These are phyloP conservation scores for Eulemur rufifrons DNA, from an alignment of 2,113 vertebrate genomes.

Conservation along the genomic window DNA sequence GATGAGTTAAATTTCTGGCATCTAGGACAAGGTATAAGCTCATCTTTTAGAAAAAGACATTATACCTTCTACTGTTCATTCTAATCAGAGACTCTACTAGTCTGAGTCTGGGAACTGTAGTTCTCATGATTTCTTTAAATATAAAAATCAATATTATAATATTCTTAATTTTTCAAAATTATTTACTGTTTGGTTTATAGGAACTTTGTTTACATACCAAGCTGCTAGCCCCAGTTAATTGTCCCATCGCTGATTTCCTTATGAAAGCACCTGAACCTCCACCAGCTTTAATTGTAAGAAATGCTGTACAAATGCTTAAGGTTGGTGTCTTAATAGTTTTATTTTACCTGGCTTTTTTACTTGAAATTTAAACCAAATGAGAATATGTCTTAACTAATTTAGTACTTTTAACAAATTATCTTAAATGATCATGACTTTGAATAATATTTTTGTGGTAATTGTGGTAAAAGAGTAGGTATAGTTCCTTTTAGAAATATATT, in stretches of 20 bases:
- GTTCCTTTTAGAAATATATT: background rate
- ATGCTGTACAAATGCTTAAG: constrained; percentile 96
- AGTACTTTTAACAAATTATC: background rate
- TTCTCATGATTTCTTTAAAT: background rate
- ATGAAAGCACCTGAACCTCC: constrained; percentile 96
- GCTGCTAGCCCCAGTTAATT: constrained; percentile 91
- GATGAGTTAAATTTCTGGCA: background rate
- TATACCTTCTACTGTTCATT: background rate
- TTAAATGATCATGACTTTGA: background rate
- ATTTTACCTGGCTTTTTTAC: background rate
- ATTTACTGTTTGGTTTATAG: constrained; percentile 77
- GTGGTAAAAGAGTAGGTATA: background rate
- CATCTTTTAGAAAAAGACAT: background rate
- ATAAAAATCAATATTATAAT: background rate
- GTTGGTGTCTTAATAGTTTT: constrained; percentile 80
- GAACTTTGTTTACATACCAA: constrained; percentile 97
- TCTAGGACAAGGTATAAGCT: background rate
- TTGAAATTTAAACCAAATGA: constrained; percentile 40
- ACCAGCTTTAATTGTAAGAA: constrained; percentile 89
- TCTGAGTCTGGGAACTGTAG: background rate
- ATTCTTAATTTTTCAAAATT: background rate
- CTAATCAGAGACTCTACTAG: background rate
- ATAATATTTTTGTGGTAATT: constrained; percentile 15
- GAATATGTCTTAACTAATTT: constrained; percentile 20
- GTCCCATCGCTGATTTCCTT: constrained; percentile 93